Conservation (phyloP, 2,113 vertebrate genomes). For the Cromileptes altivelis region DNA sequence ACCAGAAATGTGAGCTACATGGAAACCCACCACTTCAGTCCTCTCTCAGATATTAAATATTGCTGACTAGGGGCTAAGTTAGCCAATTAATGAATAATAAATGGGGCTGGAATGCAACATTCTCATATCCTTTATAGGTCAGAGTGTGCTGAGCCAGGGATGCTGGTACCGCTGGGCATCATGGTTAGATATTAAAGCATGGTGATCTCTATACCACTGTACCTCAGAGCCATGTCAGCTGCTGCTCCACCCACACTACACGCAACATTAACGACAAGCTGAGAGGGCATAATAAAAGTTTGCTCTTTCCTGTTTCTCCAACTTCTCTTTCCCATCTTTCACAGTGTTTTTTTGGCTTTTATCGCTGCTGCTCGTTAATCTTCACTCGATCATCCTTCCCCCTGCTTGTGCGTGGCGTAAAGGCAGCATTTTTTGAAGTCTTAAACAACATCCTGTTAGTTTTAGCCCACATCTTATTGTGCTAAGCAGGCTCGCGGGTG, state of each 20-base stretch:
- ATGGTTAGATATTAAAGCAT: slow-evolving; percentile 73
- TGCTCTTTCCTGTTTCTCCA: slow-evolving; percentile 45
- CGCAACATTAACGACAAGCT: slow-evolving; percentile 71
- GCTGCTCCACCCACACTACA: slow-evolving; percentile 64
- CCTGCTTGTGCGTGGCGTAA: slow-evolving; percentile 34
- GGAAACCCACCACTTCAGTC: slow-evolving; percentile 50
- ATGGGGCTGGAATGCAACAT: slow-evolving; percentile 76
- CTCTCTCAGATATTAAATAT: slow-evolving; percentile 77
- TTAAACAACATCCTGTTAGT: slow-evolving; percentile 68
- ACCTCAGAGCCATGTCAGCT: slow-evolving; percentile 73
- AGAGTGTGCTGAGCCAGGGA: slow-evolving; percentile 66
- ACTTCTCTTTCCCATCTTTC: slow-evolving; percentile 60
- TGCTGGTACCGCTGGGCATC: slow-evolving; percentile 73
- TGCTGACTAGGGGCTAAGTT: slow-evolving; percentile 81
- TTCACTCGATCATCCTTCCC: slow-evolving; percentile 59
- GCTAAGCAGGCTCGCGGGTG: slow-evolving; percentile 50
- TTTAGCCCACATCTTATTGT: slow-evolving; percentile 53
- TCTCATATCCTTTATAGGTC: slow-evolving; percentile 81
- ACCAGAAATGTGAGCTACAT: slow-evolving; percentile 65
- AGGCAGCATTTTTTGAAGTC: slow-evolving; percentile 54
- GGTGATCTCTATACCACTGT: slow-evolving; percentile 61
- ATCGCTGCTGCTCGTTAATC: slow-evolving; percentile 74
- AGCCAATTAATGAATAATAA: slow-evolving; percentile 84
- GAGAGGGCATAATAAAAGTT: slow-evolving; percentile 75
- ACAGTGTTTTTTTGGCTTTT: slow-evolving; percentile 57